Percentiles rank a stretch among this genome's conserved stretches.
Evolutionary conservation across 1,140 invertebrate species (phyloP).

Genomic region (Achroia grisella): DNA sequence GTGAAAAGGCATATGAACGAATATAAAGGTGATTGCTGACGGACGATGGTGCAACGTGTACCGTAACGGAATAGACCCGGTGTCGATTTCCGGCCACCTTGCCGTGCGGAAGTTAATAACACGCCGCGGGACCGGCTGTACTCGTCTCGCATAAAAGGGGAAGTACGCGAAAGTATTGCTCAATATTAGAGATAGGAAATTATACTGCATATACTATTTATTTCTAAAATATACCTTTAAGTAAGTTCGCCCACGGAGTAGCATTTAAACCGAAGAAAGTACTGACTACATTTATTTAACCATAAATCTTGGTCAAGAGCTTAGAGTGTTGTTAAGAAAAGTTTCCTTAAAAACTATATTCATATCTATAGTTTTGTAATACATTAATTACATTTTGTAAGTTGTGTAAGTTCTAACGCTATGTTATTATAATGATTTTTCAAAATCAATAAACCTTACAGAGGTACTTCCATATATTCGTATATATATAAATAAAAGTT

Average conservation of each 20-base stretch:
- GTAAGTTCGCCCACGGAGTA: no score
- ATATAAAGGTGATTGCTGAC: not conserved
- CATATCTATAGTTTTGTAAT: no score
- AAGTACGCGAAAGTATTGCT: no score
- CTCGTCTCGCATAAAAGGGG: not conserved
- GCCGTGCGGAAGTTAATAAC: conserved; percentile 45
- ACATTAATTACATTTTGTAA: no score
- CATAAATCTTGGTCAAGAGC: no score
- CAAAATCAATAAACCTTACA: conserved; percentile 4
- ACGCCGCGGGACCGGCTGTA: conserved; percentile 3
- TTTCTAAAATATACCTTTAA: not conserved
- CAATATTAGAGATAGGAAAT: no score
- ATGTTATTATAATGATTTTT: conserved; percentile 3
- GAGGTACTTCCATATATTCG: not conserved
- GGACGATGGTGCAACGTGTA: not conserved
- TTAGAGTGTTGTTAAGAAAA: no score
- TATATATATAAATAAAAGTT: not conserved
- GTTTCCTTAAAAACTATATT: no score
- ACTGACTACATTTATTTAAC: no score
- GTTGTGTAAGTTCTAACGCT: not conserved
- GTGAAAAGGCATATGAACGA: conserved; percentile 4
- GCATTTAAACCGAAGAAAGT: no score
- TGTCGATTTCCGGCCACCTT: conserved; percentile 42
- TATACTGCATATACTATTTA: no score
- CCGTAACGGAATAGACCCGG: conserved; percentile 9